Evolutionary conservation across 2,797 vertebrate genomes (phyloP).

Genomic region (Tinamus major): DNA sequence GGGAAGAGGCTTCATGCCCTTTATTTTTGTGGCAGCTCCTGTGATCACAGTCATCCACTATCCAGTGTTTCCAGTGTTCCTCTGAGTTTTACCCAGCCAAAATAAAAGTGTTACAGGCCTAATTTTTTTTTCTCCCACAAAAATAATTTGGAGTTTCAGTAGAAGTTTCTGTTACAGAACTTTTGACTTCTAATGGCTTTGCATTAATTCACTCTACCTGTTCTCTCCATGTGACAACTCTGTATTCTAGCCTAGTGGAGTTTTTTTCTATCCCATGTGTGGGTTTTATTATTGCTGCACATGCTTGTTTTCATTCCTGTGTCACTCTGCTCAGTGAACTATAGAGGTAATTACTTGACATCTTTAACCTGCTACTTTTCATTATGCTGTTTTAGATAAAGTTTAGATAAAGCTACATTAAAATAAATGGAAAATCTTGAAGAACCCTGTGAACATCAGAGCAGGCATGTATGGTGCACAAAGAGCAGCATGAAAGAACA

Average conservation of each 20-base stretch:
- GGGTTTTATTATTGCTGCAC: neutral
- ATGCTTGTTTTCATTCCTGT: neutral
- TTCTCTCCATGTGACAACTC: neutral
- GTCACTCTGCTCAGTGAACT: neutral
- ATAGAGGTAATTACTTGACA: neutral
- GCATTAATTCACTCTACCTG: neutral
- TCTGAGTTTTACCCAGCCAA: neutral
- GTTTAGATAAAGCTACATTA: neutral
- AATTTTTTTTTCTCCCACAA: accelerated
- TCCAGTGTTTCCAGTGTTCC: neutral
- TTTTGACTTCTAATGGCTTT: neutral
- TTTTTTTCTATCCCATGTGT: neutral
- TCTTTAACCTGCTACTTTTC: neutral
- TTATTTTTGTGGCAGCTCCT: neutral
- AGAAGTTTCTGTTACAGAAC: neutral
- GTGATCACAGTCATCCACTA: neutral
- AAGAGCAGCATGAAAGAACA: neutral
- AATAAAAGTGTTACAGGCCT: neutral
- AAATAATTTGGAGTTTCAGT: neutral
- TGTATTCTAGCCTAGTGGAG: neutral
- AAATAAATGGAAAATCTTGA: neutral
- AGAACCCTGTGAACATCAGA: neutral
- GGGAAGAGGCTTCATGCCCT: neutral
- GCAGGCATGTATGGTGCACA: neutral
- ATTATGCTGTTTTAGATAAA: neutral